phyloP scores from a whole-genome alignment of 2,797 vertebrate genomes.

The Scleropages formosus region DNA sequence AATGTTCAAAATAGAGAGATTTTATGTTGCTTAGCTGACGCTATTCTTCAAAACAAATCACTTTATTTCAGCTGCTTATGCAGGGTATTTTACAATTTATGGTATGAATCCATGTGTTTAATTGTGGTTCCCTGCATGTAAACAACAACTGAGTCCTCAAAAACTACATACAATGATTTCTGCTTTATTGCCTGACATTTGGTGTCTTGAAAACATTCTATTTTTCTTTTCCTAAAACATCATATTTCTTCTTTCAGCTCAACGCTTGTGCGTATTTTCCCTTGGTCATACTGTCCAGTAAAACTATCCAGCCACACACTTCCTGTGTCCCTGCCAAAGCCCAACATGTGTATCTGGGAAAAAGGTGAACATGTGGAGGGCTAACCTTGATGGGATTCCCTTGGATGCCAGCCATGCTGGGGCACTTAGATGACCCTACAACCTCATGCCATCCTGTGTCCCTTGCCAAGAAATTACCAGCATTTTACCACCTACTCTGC shows the following conservation, averaged over 20 bases:
- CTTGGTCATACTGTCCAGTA: neutral
- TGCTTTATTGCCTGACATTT: too few relatives aligned
- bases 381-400: neutral
- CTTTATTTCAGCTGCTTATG: too few relatives aligned
- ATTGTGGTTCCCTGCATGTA: too few relatives aligned
- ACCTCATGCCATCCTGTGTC: slow-evolving; percentile 19
- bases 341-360: neutral
- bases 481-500: slow-evolving; percentile 31
- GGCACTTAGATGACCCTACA: slow-evolving; percentile 9
- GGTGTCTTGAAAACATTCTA: too few relatives aligned
- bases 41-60: too few relatives aligned
- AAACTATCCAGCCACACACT: neutral
- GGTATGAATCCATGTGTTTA: too few relatives aligned
- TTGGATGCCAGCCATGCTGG: neutral
- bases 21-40: too few relatives aligned
- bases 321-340: neutral
- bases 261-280: slow-evolving; percentile 6
- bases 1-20: too few relatives aligned
- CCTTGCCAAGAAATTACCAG: slow-evolving; percentile 35
- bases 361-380: neutral
- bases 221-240: too few relatives aligned
- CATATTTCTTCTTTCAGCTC: neutral
- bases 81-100: too few relatives aligned
- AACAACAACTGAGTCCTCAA: too few relatives aligned
- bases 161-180: too few relatives aligned